Base-by-base conservation (phyloP, 2,888 invertebrate genomes). In the Hybos culiciformis region DNA sequence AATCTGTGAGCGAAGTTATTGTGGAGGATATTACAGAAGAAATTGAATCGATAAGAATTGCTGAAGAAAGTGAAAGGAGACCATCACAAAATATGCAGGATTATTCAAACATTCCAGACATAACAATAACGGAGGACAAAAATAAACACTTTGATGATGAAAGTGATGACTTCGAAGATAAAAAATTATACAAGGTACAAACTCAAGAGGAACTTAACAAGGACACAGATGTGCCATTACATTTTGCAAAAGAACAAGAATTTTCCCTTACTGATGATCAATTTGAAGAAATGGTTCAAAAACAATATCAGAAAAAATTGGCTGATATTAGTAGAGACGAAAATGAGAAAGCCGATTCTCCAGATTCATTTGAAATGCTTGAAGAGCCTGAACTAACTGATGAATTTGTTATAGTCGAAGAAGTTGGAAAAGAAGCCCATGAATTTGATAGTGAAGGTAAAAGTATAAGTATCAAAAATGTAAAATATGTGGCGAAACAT, bases 301-400 rank as follows among this genome's bases (percentile, higher is more conserved):
- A 61, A 40, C 63, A 66, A 46, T 67, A 65, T 43, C 70, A 69
- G 51, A 72, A 75, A 39, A 75, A 80, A 56, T 64, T 76, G 21
- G 66, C 75, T 15, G 72, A 76, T 15, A 72, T 77, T 3, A 77
- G 80, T 54, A 59, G 71, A 29, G 69, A 71, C 17, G 69, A 68
- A 50, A 71, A 71, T 24, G 70, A 70, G 47, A 74, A 74, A 52
- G 73, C 74, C 48, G 80, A 83, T 52, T 86, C 86, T 0, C 85
- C 85, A 0, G 87, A 87, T 60, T 87, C 87, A 19, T 88, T 88
- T 61, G 88, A 88, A 71, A 75, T 88, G 71, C 70, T 88, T 2
- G 87, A 88, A 53, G 86, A 85, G 57, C 86, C 87, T 1, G 84
- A 84, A 56, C 77, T 87, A 51, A 82, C 84, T 51, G 88, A 88